A percentile compares a stretch with the other conserved stretches of the same genome.
These are phyloP conservation scores for Melanchra persicariae DNA, from an alignment of 2,888 invertebrate species.

Conservation along the genomic window DNA sequence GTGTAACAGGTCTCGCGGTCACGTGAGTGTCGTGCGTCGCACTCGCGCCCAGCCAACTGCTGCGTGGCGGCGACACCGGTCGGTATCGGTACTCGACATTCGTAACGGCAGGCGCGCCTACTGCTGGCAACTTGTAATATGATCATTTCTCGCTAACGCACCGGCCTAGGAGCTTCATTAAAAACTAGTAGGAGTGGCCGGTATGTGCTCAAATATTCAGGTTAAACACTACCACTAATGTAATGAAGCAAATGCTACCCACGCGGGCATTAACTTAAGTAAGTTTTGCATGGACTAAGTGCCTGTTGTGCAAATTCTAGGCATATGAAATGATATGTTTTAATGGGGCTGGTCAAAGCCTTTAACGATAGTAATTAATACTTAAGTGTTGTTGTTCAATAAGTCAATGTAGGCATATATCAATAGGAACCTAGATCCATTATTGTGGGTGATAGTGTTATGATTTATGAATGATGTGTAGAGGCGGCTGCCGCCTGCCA, in stretches of 20 bases:
- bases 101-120: constrained; percentile 8
- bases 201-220: constrained; percentile 36
- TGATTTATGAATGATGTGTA: neutral
- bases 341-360: no score
- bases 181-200: constrained; percentile 42
- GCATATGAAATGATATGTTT: neutral
- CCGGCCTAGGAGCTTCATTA: constrained; percentile 24
- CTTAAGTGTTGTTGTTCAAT: neutral
- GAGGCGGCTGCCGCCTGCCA: neutral
- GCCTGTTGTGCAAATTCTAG: neutral
- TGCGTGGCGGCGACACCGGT: no score
- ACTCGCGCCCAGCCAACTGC: no score
- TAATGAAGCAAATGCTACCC: constrained; percentile 7
- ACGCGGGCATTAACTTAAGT: neutral
- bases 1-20: neutral
- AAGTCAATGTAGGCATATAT: neutral
- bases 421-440: neutral
- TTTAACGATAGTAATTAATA: neutral
- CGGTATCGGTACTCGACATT: no score
- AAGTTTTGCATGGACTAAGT: neutral
- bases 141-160: neutral
- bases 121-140: neutral
- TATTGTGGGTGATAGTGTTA: neutral
- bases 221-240: constrained; percentile 12
- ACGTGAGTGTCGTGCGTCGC: neutral